Conservation (phyloP, 2,113 vertebrate species). For the Delphinapterus leucas region DNA sequence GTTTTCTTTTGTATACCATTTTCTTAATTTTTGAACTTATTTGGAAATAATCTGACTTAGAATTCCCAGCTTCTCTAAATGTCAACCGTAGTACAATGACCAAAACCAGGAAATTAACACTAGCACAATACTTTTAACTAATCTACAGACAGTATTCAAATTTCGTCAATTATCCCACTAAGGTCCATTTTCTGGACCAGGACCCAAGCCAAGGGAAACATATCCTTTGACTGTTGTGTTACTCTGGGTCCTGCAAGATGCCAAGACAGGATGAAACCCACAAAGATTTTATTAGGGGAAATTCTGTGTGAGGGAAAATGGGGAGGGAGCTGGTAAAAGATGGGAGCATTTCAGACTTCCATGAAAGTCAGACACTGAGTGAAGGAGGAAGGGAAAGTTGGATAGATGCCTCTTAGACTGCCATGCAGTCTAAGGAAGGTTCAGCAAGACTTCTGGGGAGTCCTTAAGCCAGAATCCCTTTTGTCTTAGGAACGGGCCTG, state of each 20-base stretch:
- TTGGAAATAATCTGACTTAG: background rate
- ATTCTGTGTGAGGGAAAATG: background rate
- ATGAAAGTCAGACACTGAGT: background rate
- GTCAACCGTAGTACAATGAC: background rate
- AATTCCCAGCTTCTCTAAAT: background rate
- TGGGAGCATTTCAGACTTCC: background rate
- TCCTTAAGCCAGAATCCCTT: background rate
- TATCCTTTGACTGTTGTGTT: background rate
- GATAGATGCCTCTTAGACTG: background rate
- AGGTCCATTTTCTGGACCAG: background rate
- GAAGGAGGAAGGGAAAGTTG: background rate
- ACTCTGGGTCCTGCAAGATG: background rate
- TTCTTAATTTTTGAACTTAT: background rate
- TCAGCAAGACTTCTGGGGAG: background rate
- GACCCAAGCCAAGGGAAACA: background rate
- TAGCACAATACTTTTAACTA: background rate
- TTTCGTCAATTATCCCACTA: background rate
- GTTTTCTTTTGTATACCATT: background rate
- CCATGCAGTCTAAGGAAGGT: background rate
- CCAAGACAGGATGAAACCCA: background rate
- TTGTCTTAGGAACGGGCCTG: background rate
- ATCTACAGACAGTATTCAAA: background rate
- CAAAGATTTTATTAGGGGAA: background rate
- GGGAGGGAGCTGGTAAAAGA: background rate
- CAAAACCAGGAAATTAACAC: background rate